Evolutionary conservation across 1,140 invertebrate genomes (phyloP).

Genomic region (Cephus cinctus): DNA sequence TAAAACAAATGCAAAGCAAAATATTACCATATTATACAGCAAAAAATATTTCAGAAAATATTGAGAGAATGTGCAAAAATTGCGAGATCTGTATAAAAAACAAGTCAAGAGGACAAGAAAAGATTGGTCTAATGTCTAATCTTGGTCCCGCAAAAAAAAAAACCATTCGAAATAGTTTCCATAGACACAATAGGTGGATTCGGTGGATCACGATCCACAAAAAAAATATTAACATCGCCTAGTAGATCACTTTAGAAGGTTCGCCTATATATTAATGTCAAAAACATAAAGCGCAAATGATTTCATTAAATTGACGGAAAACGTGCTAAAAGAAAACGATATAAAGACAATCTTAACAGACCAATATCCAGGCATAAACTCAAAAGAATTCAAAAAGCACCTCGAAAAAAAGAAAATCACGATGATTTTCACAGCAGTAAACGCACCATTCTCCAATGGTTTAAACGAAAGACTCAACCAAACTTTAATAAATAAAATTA

Average conservation of each 20-base stretch:
- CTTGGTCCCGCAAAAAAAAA: slow-evolving; percentile 33
- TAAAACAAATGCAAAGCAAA: slow-evolving; percentile 24
- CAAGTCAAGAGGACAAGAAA: slow-evolving; percentile 34
- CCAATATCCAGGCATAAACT: slow-evolving; percentile 40
- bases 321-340: slow-evolving; percentile 14
- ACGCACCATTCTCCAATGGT: slow-evolving; percentile 40
- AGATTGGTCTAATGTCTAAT: slow-evolving; percentile 34
- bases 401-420: slow-evolving; percentile 25
- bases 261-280: slow-evolving; percentile 34
- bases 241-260: slow-evolving; percentile 32
- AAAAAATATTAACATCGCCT: slow-evolving; percentile 30
- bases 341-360: slow-evolving; percentile 34
- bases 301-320: slow-evolving; percentile 40
- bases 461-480: slow-evolving; percentile 41
- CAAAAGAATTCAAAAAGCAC: slow-evolving; percentile 36
- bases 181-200: slow-evolving; percentile 35
- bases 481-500: slow-evolving; percentile 41
- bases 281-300: slow-evolving; percentile 33
- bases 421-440: slow-evolving; percentile 37
- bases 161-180: slow-evolving; percentile 39
- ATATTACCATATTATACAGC: slow-evolving; percentile 25
- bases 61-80: slow-evolving; percentile 24
- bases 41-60: slow-evolving; percentile 22
- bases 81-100: slow-evolving; percentile 42
- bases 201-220: slow-evolving; percentile 27